Base-by-base conservation (phyloP, 2,888 invertebrate genomes). In the Rugalucina vietnamica region DNA sequence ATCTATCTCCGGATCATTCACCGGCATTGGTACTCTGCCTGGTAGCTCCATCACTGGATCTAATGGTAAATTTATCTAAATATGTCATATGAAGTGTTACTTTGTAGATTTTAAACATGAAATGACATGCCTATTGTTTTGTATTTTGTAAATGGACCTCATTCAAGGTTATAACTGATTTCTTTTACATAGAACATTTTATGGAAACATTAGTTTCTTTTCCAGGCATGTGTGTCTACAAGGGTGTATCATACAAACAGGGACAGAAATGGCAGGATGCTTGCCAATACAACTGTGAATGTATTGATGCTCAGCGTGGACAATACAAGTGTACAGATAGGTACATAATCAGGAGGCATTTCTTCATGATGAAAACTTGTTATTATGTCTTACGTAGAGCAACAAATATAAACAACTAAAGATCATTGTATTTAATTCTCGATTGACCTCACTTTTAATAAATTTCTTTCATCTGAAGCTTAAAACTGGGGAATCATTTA, bases 261-360 rank as follows among this genome's bases (percentile, higher is more conserved):
- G 89, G 89, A 39, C 84, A 87, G 82, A 87, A 76, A 39, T 91
- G 90, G 90, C 76, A 87, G 27, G 90, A 90, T 82, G 90, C 90
- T 4, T 91, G 90, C 84, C 83, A 82, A 54, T 91, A 85, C 70
- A 83, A 81, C 54, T 91, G 90, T 85, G 87, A 87, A 71, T 91
- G 90, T 83, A 73, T 87, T 10, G 90, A 90, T 84, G 82, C 88
- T 21, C 74, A 54, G 18, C 77, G 86, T 57, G 90, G 90, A 50
- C 85, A 84, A 32, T 91, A 90, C 84, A 89, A 36, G 72, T 91
- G 90, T 78, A 82, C 80, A 36, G 89, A 90, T 72, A 88, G 88
- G 90, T 90, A 71, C 71, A 43, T 60, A 36, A 1, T n/a, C n/a
- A n/a, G n/a, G n/a, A n/a, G n/a, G n/a, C n/a, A n/a, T n/a, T n/a